Percentiles rank a stretch among this genome's conserved stretches.
Evolutionary conservation across 1,140 invertebrate genomes (phyloP).

Genomic region (Drosophila takahashii): DNA sequence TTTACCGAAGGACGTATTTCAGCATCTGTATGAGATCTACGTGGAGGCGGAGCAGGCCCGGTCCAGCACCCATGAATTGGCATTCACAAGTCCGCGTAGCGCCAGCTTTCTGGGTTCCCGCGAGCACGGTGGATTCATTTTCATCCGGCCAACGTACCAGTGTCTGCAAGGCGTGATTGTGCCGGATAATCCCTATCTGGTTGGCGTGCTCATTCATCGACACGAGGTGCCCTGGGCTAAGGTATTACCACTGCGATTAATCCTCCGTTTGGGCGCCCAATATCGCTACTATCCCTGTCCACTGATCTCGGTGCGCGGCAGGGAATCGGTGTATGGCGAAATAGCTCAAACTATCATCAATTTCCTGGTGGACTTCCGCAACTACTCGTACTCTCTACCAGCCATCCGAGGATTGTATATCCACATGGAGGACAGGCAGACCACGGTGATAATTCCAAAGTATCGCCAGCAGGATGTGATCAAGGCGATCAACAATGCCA

Average conservation of each 20-base stretch:
- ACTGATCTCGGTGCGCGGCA: constrained; percentile 91
- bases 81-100: constrained; percentile 88
- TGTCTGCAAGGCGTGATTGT: constrained; percentile 92
- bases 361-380: constrained; percentile 94
- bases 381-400: constrained; percentile 93
- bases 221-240: constrained; percentile 95
- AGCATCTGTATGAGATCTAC: constrained; percentile 91
- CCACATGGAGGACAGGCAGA: constrained; percentile 94
- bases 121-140: constrained; percentile 94
- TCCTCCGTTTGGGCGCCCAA: constrained; percentile 93
- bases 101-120: constrained; percentile 90
- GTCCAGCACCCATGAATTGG: constrained; percentile 89
- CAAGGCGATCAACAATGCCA: constrained; percentile 91
- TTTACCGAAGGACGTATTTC: constrained; percentile 92
- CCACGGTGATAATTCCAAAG: constrained; percentile 91
- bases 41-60: constrained; percentile 91
- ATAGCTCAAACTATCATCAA: constrained; percentile 97
- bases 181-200: constrained; percentile 91
- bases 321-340: constrained; percentile 94
- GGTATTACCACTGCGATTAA: constrained; percentile 87
- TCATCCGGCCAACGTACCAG: constrained; percentile 92
- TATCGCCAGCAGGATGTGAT: constrained; percentile 94
- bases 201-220: constrained; percentile 93
- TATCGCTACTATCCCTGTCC: constrained; percentile 95
- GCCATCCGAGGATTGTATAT: constrained; percentile 91